Conservation (phyloP, 2,797 vertebrate genomes). For the Heliangelus exortis region DNA sequence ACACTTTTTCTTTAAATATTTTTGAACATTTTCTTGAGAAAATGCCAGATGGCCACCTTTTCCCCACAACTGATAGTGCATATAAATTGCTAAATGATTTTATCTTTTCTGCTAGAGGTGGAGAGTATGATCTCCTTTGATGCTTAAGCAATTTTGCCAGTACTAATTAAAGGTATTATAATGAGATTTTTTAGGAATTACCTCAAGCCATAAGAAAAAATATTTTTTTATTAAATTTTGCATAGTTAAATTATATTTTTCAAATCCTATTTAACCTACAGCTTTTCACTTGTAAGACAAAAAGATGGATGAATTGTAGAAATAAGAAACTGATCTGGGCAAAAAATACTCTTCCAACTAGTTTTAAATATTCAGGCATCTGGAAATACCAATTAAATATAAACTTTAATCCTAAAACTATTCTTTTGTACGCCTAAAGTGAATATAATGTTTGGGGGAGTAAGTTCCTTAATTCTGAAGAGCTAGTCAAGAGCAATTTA, state of each 20-base stretch:
- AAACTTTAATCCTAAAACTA: not conserved
- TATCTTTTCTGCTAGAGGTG: not conserved
- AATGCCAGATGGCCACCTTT: not conserved
- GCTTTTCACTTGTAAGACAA: not conserved
- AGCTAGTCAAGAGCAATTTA: not conserved
- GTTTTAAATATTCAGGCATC: not conserved
- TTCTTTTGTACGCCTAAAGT: not conserved
- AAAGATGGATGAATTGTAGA: not conserved
- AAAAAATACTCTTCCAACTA: not conserved
- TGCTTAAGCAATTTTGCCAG: slow-evolving; percentile 28
- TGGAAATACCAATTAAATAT: not conserved
- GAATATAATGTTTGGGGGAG: not conserved
- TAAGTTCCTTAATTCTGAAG: not conserved
- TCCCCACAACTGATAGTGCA: not conserved
- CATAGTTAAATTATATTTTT: slow-evolving; percentile 37
- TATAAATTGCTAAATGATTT: slow-evolving; percentile 46
- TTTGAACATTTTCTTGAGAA: slow-evolving; percentile 7
- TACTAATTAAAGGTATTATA: slow-evolving; percentile 50
- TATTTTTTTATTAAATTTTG: slow-evolving; percentile 54
- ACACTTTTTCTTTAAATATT: not conserved
- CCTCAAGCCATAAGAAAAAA: slow-evolving; percentile 28
- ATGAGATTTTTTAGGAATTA: slow-evolving; percentile 49
- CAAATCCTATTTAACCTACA: not conserved
- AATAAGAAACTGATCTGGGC: not conserved
- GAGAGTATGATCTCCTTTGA: slow-evolving; percentile 31